phyloP scores from a whole-genome alignment of 1,140 invertebrate genomes.

The Drosophila serrata region DNA sequence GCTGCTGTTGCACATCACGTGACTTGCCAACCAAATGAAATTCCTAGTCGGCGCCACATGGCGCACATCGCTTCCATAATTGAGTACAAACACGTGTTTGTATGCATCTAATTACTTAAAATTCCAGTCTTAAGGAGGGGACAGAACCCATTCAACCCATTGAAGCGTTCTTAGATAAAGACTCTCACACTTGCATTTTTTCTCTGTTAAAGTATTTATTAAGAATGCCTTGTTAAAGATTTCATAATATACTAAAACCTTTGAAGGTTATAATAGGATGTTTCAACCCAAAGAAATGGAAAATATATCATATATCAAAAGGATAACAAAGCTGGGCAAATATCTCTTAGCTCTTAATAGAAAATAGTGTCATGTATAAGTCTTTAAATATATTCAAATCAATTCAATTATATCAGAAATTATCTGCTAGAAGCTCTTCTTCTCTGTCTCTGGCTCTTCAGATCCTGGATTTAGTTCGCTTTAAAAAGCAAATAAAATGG shows the following conservation, averaged over 20 bases:
- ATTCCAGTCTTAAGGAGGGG: conserved; percentile 15
- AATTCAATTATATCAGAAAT: not conserved
- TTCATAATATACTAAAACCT: not conserved
- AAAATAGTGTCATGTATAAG: not conserved
- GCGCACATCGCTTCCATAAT: conserved; percentile 63
- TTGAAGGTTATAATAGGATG: not conserved
- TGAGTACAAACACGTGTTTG: conserved; percentile 49
- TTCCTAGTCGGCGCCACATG: conserved; percentile 56
- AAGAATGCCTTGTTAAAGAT: not conserved
- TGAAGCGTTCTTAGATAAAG: not conserved
- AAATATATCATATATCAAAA: not conserved
- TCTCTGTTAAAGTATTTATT: not conserved
- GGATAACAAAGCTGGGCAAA: not conserved
- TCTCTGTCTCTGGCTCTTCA: no score
- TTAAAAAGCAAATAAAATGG: no score
- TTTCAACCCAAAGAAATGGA: not conserved
- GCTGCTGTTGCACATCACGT: conserved; percentile 71
- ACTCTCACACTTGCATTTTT: not conserved
- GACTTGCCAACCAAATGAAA: conserved; percentile 72
- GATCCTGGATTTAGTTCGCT: no score
- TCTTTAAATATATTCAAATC: not conserved
- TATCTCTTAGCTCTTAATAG: not conserved
- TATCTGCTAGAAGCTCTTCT: no score
- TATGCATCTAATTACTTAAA: conserved; percentile 51
- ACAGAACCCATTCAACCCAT: not conserved